phyloP scores from a whole-genome alignment of 2,888 invertebrate genomes.

The Nemapogon koenigi region DNA sequence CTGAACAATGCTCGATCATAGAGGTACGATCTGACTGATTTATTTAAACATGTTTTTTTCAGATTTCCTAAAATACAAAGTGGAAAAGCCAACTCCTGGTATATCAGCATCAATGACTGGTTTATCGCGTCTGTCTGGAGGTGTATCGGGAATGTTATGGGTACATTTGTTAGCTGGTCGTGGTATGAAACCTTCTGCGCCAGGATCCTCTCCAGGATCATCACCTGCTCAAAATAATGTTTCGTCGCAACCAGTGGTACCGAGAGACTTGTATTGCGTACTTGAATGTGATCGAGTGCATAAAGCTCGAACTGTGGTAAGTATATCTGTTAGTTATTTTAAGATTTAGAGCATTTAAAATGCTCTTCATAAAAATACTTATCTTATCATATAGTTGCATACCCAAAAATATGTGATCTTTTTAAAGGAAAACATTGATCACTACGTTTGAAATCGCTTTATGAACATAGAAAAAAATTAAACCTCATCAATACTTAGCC shows the following conservation, averaged over 20 bases:
- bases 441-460: no score
- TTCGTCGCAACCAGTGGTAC: conserved; percentile 45
- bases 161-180: conserved; percentile 89
- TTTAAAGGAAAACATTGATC: no score
- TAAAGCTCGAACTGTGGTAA: conserved; percentile 92
- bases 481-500: no score
- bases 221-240: conserved; percentile 67
- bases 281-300: conserved; percentile 96
- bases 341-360: neutral
- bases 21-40: no score
- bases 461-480: no score
- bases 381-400: neutral
- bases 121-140: conserved; percentile 54
- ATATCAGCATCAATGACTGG: conserved; percentile 66
- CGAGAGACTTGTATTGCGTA: conserved; percentile 94
- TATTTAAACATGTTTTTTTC: no score
- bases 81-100: conserved; percentile 73
- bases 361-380: neutral
- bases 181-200: conserved; percentile 77
- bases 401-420: no score
- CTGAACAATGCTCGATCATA: no score
- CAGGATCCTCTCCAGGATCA: conserved; percentile 73
- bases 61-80: conserved; percentile 91
- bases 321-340: conserved; percentile 21
- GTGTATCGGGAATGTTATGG: conserved; percentile 88